These are phyloP conservation scores for Corbicula japonica DNA, from an alignment of 2,888 invertebrate species.

Conservation along the genomic window DNA sequence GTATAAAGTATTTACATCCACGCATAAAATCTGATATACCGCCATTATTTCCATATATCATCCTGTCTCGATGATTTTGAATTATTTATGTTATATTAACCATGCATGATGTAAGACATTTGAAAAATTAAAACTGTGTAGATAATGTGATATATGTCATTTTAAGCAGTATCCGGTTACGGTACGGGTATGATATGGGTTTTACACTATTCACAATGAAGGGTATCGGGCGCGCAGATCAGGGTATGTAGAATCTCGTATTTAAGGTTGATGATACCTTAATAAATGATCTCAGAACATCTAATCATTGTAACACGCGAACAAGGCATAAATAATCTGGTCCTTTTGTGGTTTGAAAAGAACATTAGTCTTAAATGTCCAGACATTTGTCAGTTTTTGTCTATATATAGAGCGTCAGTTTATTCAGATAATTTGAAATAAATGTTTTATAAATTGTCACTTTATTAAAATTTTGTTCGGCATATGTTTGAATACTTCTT, in stretches of 20 bases:
- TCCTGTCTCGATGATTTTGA: constrained; percentile 29
- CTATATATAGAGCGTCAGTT: too few relatives aligned
- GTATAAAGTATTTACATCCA: constrained; percentile 43
- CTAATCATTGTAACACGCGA: constrained; percentile 33
- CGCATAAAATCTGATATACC: constrained; percentile 36
- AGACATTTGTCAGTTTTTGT: too few relatives aligned
- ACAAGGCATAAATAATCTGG: constrained; percentile 36
- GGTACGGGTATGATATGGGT: constrained; percentile 33
- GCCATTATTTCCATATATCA: constrained; percentile 44
- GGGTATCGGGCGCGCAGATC: constrained; percentile 26
- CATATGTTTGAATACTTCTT: too few relatives aligned
- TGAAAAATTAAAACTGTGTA: constrained; percentile 28
- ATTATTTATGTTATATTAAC: constrained; percentile 55
- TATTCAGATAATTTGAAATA: too few relatives aligned
- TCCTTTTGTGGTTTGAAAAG: too few relatives aligned
- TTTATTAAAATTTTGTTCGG: too few relatives aligned
- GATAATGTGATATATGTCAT: constrained; percentile 32
- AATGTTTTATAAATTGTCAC: too few relatives aligned
- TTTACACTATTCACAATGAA: constrained; percentile 26
- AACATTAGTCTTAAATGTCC: too few relatives aligned
- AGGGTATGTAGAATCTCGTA: constrained; percentile 1
- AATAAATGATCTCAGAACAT: constrained; percentile 16
- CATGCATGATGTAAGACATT: constrained; percentile 58
- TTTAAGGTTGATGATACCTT: constrained; percentile 44
- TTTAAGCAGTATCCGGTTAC: constrained; percentile 28